phyloP scores from a whole-genome alignment of 2,113 vertebrate genomes.

The Pachycephala philippinensis region DNA sequence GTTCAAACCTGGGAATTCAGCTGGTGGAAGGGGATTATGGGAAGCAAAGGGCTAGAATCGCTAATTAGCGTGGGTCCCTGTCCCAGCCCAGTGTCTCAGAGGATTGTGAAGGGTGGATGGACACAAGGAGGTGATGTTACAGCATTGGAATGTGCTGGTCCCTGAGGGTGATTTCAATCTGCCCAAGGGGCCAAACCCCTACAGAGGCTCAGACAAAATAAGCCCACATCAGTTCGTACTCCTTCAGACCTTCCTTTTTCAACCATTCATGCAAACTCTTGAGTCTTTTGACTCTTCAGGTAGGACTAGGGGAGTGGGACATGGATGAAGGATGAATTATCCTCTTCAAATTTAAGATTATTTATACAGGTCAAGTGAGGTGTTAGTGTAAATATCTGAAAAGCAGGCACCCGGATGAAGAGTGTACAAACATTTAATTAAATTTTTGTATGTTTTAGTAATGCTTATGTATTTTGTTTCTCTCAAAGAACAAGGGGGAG shows the following conservation, averaged over 20 bases:
- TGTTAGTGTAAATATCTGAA: background rate
- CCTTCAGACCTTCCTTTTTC: background rate
- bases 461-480: background rate
- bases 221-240: background rate
- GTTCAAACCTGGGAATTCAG: background rate
- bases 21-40: background rate
- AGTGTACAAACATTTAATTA: background rate
- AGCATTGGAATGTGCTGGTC: rapidly evolving
- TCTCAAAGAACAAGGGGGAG: background rate
- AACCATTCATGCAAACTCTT: background rate
- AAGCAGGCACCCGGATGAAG: background rate
- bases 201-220: background rate
- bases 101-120: background rate
- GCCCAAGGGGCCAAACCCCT: background rate
- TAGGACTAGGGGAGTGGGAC: background rate
- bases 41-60: background rate
- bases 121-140: background rate
- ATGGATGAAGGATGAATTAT: background rate
- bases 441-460: background rate
- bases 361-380: background rate
- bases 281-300: background rate
- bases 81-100: background rate
- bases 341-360: background rate
- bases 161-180: background rate
- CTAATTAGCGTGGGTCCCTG: background rate